Conservation (phyloP, 1,140 invertebrate species). For the Hycleus phaleratus region DNA sequence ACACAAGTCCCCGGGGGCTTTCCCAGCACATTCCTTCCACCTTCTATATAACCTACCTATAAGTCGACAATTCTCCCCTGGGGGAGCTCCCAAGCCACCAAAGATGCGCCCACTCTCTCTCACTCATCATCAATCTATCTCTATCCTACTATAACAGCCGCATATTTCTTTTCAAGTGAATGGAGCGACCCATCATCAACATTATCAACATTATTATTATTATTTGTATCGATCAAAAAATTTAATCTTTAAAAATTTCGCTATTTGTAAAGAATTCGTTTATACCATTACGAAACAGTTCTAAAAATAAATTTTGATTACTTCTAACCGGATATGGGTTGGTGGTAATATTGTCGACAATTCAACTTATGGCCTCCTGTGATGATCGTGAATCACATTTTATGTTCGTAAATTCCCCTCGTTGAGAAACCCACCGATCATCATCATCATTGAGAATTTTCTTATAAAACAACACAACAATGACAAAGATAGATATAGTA, state of each 20-base stretch:
- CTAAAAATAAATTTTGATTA: slow-evolving; percentile 8
- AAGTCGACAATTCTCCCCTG: slow-evolving; percentile 9
- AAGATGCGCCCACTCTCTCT: slow-evolving; percentile 10
- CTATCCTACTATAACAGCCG: too few relatives aligned
- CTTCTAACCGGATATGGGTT: not conserved
- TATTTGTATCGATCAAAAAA: too few relatives aligned
- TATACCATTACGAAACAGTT: not conserved
- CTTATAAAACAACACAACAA: too few relatives aligned
- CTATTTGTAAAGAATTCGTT: too few relatives aligned
- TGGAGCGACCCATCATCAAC: too few relatives aligned
- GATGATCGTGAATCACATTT: slow-evolving; percentile 9
- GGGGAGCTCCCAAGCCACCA: slow-evolving; percentile 25
- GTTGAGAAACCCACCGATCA: not conserved
- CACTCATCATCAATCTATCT: not conserved
- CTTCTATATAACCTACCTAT: slow-evolving; percentile 7
- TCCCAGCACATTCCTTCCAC: slow-evolving; percentile 21
- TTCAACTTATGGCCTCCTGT: slow-evolving; percentile 2
- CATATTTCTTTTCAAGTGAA: too few relatives aligned
- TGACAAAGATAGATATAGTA: too few relatives aligned
- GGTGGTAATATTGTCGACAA: too few relatives aligned
- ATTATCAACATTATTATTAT: too few relatives aligned
- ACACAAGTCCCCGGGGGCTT: slow-evolving; percentile 20
- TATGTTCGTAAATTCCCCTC: slow-evolving; percentile 2
- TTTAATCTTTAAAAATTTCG: too few relatives aligned
- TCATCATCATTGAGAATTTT: too few relatives aligned